These are phyloP conservation scores for Cyphomyrus plagiostoma DNA, from an alignment of 2,113 vertebrate genomes.

Conservation along the genomic window DNA sequence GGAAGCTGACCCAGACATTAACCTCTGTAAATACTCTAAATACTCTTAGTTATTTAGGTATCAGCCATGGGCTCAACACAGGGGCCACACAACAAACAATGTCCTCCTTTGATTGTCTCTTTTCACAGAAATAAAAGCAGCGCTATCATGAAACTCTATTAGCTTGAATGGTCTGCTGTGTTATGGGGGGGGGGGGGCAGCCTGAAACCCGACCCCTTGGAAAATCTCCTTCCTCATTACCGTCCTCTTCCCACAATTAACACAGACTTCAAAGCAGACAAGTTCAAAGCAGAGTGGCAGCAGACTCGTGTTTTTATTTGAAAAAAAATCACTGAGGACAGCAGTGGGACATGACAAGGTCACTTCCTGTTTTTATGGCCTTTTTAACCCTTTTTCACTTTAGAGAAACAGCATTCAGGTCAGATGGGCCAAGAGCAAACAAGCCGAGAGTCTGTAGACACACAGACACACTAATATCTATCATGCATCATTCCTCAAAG, in stretches of 20 bases:
- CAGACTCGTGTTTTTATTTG: neutral
- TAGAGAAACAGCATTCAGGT: neutral
- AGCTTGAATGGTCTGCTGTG: neutral
- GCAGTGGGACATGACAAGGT: neutral
- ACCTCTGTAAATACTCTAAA: neutral
- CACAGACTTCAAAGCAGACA: neutral
- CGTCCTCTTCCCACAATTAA: neutral
- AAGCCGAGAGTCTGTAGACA: neutral
- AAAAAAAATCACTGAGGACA: neutral
- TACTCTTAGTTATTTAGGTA: neutral
- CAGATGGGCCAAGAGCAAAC: neutral
- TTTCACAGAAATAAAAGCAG: neutral
- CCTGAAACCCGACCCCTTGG: neutral
- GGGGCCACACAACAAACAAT: neutral
- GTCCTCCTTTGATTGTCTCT: neutral
- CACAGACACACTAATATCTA: neutral
- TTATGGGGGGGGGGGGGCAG: neutral
- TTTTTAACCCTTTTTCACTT: neutral
- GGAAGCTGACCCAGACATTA: neutral
- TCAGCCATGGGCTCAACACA: neutral
- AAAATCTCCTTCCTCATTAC: neutral
- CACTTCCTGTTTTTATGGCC: neutral
- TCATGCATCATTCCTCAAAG: neutral
- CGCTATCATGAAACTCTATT: neutral
- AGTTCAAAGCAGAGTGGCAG: neutral